Percentiles rank a stretch among this genome's conserved stretches.
These are phyloP conservation scores for Nothocercus julius DNA, from an alignment of 2,113 vertebrate species.

Conservation along the genomic window DNA sequence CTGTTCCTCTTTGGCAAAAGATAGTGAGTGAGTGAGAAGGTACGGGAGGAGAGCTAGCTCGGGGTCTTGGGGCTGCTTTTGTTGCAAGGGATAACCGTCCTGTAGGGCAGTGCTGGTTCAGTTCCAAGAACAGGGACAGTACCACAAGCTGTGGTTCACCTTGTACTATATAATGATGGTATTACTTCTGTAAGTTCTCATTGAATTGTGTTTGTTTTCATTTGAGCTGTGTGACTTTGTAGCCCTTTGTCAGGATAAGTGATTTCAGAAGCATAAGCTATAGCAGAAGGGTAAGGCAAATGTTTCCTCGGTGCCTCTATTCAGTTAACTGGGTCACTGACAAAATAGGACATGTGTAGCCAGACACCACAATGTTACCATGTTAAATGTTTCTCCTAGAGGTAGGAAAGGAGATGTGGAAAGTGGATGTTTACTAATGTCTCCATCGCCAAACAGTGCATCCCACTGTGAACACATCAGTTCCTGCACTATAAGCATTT, in stretches of 20 bases:
- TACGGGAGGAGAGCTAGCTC: not conserved
- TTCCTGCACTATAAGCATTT: not conserved
- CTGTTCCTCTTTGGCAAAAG: not conserved
- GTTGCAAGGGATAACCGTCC: not conserved
- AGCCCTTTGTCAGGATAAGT: not conserved
- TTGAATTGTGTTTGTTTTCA: not conserved
- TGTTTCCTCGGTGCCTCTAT: not conserved
- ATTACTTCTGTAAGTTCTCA: not conserved
- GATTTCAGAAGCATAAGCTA: not conserved
- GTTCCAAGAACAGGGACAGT: not conserved
- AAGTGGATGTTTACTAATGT: not conserved
- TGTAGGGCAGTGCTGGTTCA: not conserved
- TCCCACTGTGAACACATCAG: not conserved
- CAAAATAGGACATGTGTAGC: not conserved
- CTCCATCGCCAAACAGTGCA: not conserved
- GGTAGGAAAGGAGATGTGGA: not conserved
- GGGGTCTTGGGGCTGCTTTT: not conserved
- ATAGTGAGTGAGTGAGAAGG: fast-evolving
- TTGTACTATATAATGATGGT: not conserved
- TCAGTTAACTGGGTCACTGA: not conserved
- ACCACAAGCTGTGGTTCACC: not conserved
- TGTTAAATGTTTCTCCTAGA: not conserved
- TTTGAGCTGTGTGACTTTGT: not conserved
- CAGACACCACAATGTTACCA: not conserved
- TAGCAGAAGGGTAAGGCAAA: not conserved